Evolutionary conservation across 2,888 invertebrate species (phyloP).

Genomic region (Megaustenia siamemsis): DNA sequence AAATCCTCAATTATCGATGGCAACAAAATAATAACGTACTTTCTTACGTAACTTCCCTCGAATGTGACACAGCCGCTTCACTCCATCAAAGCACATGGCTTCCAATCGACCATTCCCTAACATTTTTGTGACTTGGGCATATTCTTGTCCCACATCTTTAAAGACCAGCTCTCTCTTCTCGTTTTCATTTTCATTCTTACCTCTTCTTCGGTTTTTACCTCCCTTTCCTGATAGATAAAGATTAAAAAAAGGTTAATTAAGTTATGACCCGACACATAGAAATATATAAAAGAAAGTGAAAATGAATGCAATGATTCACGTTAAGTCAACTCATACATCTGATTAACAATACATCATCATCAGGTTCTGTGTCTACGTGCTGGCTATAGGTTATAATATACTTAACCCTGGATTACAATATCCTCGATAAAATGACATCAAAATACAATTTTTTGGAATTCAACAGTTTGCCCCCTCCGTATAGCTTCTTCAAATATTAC

Average conservation of each 20-base stretch:
- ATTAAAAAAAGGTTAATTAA: background rate
- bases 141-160: slow-evolving; percentile 99
- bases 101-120: slow-evolving; percentile 98
- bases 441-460: too few relatives aligned
- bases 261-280: background rate
- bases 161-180: slow-evolving; percentile 99
- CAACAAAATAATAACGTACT: slow-evolving; percentile 66
- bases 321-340: background rate
- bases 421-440: too few relatives aligned
- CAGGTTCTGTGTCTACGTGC: too few relatives aligned
- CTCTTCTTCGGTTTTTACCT: slow-evolving; percentile 99
- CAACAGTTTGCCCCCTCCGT: too few relatives aligned
- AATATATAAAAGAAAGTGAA: too few relatives aligned
- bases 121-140: slow-evolving; percentile 99
- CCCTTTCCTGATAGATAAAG: slow-evolving; percentile 92
- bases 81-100: slow-evolving; percentile 99
- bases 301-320: background rate
- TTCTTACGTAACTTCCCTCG: slow-evolving; percentile 84
- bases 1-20: too few relatives aligned
- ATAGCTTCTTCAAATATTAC: too few relatives aligned
- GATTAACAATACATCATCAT: too few relatives aligned
- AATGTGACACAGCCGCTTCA: slow-evolving; percentile 98
- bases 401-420: too few relatives aligned
- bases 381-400: too few relatives aligned
- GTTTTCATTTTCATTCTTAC: slow-evolving; percentile 99